Evolutionary conservation across 2,113 vertebrate genomes (phyloP).

Genomic region (Corydoras maculifer): DNA sequence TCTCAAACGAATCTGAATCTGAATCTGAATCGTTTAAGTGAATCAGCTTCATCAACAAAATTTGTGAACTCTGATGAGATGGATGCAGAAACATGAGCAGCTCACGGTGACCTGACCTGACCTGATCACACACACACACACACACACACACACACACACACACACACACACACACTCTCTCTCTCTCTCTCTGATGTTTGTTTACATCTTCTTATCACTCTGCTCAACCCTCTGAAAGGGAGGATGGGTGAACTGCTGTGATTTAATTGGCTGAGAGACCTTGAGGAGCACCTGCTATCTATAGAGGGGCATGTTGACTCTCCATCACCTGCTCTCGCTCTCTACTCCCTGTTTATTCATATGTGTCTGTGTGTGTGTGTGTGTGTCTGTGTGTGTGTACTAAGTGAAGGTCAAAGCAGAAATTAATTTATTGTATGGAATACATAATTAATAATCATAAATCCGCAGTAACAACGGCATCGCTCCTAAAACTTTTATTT

Average conservation of each 20-base stretch:
- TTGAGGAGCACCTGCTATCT: conserved; percentile 25
- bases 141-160: conserved; percentile 3
- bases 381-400: neutral
- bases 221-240: conserved; percentile 13
- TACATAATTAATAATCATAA: no score
- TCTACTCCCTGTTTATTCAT: neutral
- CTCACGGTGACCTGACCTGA: conserved; percentile 10
- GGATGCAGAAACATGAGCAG: conserved; percentile 16
- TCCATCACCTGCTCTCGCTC: neutral
- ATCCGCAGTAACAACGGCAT: no score
- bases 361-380: neutral
- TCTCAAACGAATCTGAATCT: no score
- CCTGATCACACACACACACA: conserved; percentile 17
- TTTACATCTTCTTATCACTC: conserved; percentile 26
- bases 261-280: conserved; percentile 33
- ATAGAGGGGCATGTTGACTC: conserved; percentile 11
- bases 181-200: conserved; percentile 22
- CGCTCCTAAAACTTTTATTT: no score
- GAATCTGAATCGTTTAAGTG: no score
- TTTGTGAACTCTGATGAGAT: no score
- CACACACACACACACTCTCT: conserved; percentile 5
- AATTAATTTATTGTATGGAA: neutral
- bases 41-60: no score
- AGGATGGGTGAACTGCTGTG: conserved; percentile 19
- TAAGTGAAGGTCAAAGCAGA: no score